Evolutionary conservation across 30 jellyfish, hydroid and myxozoan genomes (phyloP).

Genomic region (Aurelia sp.): DNA sequence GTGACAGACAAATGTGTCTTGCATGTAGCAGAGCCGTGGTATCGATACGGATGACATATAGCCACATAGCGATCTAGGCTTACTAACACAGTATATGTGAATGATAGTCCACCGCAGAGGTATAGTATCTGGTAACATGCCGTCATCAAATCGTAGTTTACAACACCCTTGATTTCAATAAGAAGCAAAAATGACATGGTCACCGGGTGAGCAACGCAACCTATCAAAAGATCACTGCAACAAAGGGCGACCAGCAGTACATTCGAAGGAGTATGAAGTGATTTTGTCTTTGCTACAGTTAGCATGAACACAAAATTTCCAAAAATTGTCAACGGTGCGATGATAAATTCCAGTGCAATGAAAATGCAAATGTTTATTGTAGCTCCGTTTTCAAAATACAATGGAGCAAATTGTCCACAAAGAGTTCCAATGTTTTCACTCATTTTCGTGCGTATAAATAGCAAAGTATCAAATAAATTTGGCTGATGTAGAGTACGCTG

Average conservation of each 20-base stretch:
- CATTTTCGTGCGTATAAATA: neutral
- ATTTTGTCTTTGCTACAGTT: constrained; percentile 14
- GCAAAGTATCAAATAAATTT: neutral
- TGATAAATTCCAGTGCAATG: neutral
- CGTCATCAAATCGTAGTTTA: neutral
- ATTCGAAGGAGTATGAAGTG: constrained; percentile 44
- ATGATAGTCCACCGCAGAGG: constrained; percentile 26
- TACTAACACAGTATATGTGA: neutral
- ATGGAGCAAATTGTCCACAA: no score
- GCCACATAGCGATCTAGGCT: constrained; percentile 45
- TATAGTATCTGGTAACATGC: constrained; percentile 1
- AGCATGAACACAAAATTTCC: constrained; percentile 13
- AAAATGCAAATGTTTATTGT: neutral
- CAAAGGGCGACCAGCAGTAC: constrained; percentile 43
- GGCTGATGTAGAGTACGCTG: neutral
- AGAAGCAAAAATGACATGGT: neutral
- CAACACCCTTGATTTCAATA: neutral
- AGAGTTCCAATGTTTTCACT: no score
- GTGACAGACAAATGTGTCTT: neutral
- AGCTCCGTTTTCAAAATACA: no score
- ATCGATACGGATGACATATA: constrained; percentile 42
- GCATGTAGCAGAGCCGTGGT: constrained; percentile 39
- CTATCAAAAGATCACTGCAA: constrained; percentile 7
- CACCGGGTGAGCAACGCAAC: constrained; percentile 30
- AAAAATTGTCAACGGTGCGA: constrained; percentile 1